A percentile compares a stretch with the other conserved stretches of the same genome.
These are phyloP conservation scores for Eristalis tenax DNA, from an alignment of 2,888 invertebrate genomes.

Conservation along the genomic window DNA sequence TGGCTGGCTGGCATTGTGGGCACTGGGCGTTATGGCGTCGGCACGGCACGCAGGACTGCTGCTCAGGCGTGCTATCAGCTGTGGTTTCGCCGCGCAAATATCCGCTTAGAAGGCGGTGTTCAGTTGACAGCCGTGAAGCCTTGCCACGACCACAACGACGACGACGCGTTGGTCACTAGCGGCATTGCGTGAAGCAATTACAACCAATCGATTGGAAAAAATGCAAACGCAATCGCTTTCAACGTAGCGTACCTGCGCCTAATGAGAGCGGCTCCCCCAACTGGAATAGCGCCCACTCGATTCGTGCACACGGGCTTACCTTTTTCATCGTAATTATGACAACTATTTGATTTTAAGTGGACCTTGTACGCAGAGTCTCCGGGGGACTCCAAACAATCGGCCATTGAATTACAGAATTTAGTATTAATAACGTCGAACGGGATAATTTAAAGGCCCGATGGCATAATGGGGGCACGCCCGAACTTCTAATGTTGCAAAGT, in stretches of 20 bases:
- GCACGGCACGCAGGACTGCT: slow-evolving; percentile 29
- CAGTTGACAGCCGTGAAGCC: slow-evolving; percentile 34
- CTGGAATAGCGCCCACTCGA: slow-evolving; percentile 24
- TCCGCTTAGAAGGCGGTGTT: slow-evolving; percentile 29
- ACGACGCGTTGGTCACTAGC: slow-evolving; percentile 34
- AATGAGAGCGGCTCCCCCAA: slow-evolving; percentile 20
- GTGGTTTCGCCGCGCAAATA: slow-evolving; percentile 1
- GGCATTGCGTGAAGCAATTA: slow-evolving; percentile 72
- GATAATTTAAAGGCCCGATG: slow-evolving; percentile 37
- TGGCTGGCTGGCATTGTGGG: slow-evolving; percentile 15
- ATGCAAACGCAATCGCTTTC: slow-evolving; percentile 44
- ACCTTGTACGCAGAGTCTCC: slow-evolving; percentile 9
- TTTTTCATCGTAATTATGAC: slow-evolving; percentile 65
- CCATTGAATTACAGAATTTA: slow-evolving; percentile 54
- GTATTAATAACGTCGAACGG: slow-evolving; percentile 44
- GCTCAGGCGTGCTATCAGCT: slow-evolving; percentile 35
- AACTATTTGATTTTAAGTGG: slow-evolving; percentile 54
- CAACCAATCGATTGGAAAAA: slow-evolving; percentile 64
- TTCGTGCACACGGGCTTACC: slow-evolving; percentile 14
- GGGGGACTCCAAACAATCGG: slow-evolving; percentile 47
- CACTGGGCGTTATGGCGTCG: not conserved
- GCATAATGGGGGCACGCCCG: slow-evolving; percentile 62
- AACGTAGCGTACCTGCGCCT: slow-evolving; percentile 20
- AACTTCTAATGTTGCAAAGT: slow-evolving; percentile 44
- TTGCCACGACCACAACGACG: slow-evolving; percentile 10